Conservation (phyloP, 2,888 invertebrate species). For the Agrochola lychnidis region DNA sequence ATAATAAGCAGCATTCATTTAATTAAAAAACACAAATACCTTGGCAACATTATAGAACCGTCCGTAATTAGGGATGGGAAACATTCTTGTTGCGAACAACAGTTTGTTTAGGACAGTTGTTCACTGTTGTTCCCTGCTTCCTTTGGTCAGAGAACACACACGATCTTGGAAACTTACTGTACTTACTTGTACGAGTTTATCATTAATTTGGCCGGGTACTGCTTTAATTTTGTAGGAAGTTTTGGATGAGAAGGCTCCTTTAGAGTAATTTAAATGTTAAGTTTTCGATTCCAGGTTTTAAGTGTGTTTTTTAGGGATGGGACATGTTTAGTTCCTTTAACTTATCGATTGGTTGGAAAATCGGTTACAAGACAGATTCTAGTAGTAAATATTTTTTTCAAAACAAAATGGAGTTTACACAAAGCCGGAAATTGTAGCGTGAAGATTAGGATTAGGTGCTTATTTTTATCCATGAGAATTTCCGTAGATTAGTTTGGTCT, state of each 20-base stretch:
- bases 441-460: neutral
- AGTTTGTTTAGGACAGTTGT: conserved; percentile 67
- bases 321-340: neutral
- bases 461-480: neutral
- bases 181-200: conserved; percentile 28
- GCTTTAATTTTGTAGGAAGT: conserved; percentile 29
- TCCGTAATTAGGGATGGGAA: conserved; percentile 63
- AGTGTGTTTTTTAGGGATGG: neutral
- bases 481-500: neutral
- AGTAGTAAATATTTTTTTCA: neutral
- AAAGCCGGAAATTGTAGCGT: neutral
- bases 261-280: conserved; percentile 10
- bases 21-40: conserved; percentile 56
- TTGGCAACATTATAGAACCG: conserved; percentile 48
- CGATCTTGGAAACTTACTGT: conserved; percentile 51
- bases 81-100: conserved; percentile 50
- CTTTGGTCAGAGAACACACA: conserved; percentile 54
- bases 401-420: neutral
- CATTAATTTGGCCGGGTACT: conserved; percentile 34
- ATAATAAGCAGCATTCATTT: conserved; percentile 41
- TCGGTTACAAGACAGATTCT: neutral
- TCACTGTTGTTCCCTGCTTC: conserved; percentile 35
- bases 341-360: neutral
- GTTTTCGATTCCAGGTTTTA: neutral
- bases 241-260: conserved; percentile 20